Conservation (phyloP, 2,797 vertebrate species). For the Holocentrus rufus region DNA sequence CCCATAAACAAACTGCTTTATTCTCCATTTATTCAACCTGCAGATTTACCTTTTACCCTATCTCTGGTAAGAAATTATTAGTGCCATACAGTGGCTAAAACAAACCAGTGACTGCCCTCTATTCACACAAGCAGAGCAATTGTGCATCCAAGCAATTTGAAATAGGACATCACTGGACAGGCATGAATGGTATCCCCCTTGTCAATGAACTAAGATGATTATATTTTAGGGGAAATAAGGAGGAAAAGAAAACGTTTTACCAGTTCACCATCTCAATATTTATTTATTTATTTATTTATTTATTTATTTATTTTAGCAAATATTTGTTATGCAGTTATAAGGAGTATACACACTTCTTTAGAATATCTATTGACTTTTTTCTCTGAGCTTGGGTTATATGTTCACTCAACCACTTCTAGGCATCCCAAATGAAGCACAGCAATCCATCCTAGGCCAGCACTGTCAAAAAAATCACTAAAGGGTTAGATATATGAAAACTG, state of each 20-base stretch:
- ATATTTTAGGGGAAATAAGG: too few relatives aligned
- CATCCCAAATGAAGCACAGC: too few relatives aligned
- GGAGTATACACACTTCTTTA: neutral
- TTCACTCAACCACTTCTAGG: neutral
- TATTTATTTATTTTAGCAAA: neutral
- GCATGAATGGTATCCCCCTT: too few relatives aligned
- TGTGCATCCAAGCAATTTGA: too few relatives aligned
- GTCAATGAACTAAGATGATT: too few relatives aligned
- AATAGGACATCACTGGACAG: too few relatives aligned
- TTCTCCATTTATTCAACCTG: slow-evolving; percentile 26
- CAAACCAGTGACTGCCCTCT: neutral
- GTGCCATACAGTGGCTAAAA: slow-evolving; percentile 9
- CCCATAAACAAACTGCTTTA: slow-evolving; percentile 33
- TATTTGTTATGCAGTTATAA: neutral
- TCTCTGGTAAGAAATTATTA: slow-evolving; percentile 2
- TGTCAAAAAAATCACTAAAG: too few relatives aligned
- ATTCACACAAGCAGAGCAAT: neutral
- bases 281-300: too few relatives aligned
- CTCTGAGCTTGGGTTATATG: neutral
- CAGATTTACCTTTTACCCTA: slow-evolving; percentile 1
- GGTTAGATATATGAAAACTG: too few relatives aligned
- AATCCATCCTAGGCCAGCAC: too few relatives aligned
- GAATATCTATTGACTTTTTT: neutral
- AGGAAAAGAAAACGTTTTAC: too few relatives aligned
- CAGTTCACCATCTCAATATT: too few relatives aligned